Conservation (phyloP, 2,113 vertebrate species). For the Irena cyanogastra region DNA sequence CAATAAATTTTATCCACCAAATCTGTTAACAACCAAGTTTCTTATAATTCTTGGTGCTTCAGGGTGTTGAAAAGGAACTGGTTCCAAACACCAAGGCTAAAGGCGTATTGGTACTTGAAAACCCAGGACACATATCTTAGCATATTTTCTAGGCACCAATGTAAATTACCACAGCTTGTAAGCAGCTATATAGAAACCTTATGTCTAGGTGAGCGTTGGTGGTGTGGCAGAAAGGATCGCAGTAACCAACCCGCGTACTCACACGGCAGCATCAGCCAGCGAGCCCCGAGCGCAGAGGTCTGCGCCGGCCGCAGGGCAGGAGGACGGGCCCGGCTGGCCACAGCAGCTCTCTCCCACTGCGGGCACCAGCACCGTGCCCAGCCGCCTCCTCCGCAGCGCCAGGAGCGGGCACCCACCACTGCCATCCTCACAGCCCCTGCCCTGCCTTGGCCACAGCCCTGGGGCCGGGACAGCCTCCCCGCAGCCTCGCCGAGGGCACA, state of each 20-base stretch:
- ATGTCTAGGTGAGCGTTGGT: fast-evolving
- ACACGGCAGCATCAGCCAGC: fast-evolving
- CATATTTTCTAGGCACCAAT: not conserved
- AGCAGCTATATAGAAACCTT: not conserved
- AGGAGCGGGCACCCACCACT: not conserved
- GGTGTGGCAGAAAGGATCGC: not conserved
- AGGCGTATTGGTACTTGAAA: not conserved
- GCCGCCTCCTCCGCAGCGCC: too few relatives aligned
- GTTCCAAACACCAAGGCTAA: not conserved
- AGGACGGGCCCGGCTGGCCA: too few relatives aligned
- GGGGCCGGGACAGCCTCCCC: not conserved
- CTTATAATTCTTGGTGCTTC: not conserved
- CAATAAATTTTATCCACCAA: not conserved
- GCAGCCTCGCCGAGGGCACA: fast-evolving
- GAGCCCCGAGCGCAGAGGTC: not conserved
- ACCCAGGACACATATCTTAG: fast-evolving
- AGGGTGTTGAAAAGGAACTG: not conserved
- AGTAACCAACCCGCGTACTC: not conserved
- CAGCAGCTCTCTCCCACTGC: not conserved
- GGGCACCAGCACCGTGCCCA: not conserved
- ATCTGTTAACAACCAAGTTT: not conserved
- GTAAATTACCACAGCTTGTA: not conserved
- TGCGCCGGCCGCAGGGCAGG: too few relatives aligned
- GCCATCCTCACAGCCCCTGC: fast-evolving
- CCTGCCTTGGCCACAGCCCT: fast-evolving